Evolutionary conservation across 2,797 vertebrate species (phyloP), one percentile per base, ranked within the genome.

Genomic region (Hephaestus fuliginosus): DNA sequence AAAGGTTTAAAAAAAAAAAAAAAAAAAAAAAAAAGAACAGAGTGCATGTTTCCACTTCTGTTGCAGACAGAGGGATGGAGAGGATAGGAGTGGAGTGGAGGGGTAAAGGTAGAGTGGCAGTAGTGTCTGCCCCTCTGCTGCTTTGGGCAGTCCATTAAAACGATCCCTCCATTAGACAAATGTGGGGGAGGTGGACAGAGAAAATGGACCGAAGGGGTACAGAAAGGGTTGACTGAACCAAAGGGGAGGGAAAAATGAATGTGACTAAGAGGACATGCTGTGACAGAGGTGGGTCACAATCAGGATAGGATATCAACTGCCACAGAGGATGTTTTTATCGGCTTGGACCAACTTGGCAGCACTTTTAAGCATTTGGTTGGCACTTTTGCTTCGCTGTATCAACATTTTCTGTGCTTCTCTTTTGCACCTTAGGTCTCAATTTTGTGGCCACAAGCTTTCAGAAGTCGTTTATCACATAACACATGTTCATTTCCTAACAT

Each of bases 111-210:
- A 90, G 86, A 92, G 86, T 88, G 89, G 89, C 88, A 85, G 63
- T 67, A 84, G 81, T 71, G 78, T 84, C 82, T 85, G 73, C 85
- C 88, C 91, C 83, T 85, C 78, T 83, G 84, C 83, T 80, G 86
- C 91, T 91, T 87, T 90, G 87, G 91, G 90, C 86, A 91, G 89
- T 93, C 90, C 90, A 92, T 93, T 94, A 93, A 92, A 93, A 90
- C 76, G 86, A 93, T 92, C 86, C 90, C 81, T 92, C 88, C 91
- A 92, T 93, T 92, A 92, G 86, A 91, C 86, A 91, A 93, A 92
- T 89, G 91, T 83, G 79, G 89, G 84, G 81, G 86, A 89, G 81
- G 90, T 90, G 86, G 88, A 81, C 84, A 87, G 86, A 88, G 86
- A 88, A 91, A 90, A 90, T 90, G 87, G 90, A 90, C 82, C 55